Conservation (phyloP, 2,888 invertebrate species). For the Amphipoea lucens region DNA sequence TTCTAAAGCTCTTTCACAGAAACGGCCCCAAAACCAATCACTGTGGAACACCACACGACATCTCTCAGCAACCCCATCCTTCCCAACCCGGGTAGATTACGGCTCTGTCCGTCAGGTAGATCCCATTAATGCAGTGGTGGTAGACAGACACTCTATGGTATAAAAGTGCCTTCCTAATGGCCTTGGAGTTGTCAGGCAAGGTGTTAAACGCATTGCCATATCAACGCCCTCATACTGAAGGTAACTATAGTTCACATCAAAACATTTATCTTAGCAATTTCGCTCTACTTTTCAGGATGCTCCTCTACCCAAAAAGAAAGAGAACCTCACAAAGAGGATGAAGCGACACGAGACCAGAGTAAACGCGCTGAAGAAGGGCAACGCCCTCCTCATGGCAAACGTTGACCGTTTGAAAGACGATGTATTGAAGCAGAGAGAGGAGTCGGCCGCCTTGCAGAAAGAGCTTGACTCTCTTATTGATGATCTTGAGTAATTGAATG, state of each 20-base stretch:
- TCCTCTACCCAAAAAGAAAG: conserved; percentile 92
- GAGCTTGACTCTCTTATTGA: conserved; percentile 96
- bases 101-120: background rate
- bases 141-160: background rate
- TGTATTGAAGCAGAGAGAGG: conserved; percentile 95
- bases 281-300: conserved; percentile 89
- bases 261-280: background rate
- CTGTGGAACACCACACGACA: background rate
- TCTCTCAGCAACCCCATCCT: background rate
- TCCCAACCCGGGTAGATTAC: background rate
- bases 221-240: background rate
- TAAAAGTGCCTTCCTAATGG: background rate
- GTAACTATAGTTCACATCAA: background rate
- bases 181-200: background rate
- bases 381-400: conserved; percentile 96
- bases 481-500: conserved; percentile 92
- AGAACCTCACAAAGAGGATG: conserved; percentile 91
- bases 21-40: background rate
- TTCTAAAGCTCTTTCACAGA: background rate
- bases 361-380: conserved; percentile 96
- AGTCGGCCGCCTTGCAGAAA: conserved; percentile 94
- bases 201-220: background rate
- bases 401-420: conserved; percentile 96
- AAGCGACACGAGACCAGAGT: conserved; percentile 95
- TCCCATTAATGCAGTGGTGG: background rate